These are phyloP conservation scores for Spea hammondii DNA, from an alignment of 2,797 vertebrate genomes.

Conservation along the genomic window DNA sequence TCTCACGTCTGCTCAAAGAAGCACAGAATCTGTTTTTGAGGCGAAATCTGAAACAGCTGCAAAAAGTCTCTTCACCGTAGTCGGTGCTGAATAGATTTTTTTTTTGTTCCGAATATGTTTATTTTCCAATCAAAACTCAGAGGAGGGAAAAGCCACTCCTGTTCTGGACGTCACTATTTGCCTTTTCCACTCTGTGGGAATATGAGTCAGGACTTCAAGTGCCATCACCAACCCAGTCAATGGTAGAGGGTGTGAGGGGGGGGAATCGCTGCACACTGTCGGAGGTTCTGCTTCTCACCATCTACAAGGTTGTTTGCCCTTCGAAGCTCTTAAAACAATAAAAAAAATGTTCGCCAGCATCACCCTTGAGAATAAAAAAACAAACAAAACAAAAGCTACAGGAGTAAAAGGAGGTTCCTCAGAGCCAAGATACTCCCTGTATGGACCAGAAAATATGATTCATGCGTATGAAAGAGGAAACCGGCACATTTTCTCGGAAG, in stretches of 20 bases:
- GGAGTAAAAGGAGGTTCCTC: no score
- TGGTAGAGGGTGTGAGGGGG: background rate
- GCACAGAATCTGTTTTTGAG: conserved; percentile 26
- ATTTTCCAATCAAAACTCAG: conserved; percentile 64
- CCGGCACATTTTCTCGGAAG: conserved; percentile 12
- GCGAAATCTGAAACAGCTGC: conserved; percentile 35
- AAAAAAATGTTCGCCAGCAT: no score
- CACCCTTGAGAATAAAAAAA: no score
- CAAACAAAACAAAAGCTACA: no score
- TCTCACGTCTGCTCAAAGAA: conserved; percentile 39
- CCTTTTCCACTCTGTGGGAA: conserved; percentile 60
- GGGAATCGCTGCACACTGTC: no score
- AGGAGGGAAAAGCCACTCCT: conserved; percentile 54
- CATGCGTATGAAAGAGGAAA: conserved; percentile 30
- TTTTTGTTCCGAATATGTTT: conserved; percentile 50
- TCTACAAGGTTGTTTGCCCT: no score
- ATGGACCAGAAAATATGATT: conserved; percentile 11
- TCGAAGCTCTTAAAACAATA: no score
- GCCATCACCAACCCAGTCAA: background rate
- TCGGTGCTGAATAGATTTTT: conserved; percentile 49
- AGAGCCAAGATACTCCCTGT: background rate
- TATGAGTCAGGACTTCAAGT: no score
- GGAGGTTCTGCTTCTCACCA: no score
- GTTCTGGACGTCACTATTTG: conserved; percentile 62
- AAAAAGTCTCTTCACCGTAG: conserved; percentile 46